Conservation (phyloP, 2,888 invertebrate species). For the Dichetophora obliterata region DNA sequence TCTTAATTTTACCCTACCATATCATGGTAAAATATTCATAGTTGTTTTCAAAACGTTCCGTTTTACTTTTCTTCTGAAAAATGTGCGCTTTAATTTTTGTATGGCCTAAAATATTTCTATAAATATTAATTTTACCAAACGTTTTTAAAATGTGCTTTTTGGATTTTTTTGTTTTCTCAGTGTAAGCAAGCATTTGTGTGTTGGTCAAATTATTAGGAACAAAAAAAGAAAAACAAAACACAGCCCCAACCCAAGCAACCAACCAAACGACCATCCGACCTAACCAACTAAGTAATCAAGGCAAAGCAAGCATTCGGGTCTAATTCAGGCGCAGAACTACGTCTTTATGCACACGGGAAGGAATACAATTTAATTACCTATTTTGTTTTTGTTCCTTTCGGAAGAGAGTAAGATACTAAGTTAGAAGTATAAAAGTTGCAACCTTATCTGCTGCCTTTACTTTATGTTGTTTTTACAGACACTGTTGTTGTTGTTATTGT, state of each 20-base stretch:
- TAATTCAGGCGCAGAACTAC: neutral
- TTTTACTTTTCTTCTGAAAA: no score
- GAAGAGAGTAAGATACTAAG: conserved; percentile 21
- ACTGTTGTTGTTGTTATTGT: neutral
- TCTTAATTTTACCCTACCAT: no score
- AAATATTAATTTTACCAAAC: no score
- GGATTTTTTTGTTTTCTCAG: no score
- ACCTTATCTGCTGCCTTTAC: conserved; percentile 8
- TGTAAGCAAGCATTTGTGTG: conserved; percentile 10
- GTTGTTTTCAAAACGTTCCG: no score
- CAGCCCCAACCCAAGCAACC: no score
- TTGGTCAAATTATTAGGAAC: neutral
- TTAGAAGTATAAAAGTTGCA: conserved; percentile 20
- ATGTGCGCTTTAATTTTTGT: no score
- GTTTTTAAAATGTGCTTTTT: no score
- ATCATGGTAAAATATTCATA: no score
- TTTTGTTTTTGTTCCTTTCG: neutral
- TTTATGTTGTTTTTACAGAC: neutral
- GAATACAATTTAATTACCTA: conserved; percentile 29
- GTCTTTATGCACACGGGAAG: conserved; percentile 19
- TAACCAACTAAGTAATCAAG: neutral
- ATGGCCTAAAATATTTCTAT: no score
- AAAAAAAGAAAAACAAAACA: no score
- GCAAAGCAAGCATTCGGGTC: neutral
- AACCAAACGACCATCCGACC: neutral